phyloP scores from a whole-genome alignment of 2,888 invertebrate species.

The Cephonodes hylas region DNA sequence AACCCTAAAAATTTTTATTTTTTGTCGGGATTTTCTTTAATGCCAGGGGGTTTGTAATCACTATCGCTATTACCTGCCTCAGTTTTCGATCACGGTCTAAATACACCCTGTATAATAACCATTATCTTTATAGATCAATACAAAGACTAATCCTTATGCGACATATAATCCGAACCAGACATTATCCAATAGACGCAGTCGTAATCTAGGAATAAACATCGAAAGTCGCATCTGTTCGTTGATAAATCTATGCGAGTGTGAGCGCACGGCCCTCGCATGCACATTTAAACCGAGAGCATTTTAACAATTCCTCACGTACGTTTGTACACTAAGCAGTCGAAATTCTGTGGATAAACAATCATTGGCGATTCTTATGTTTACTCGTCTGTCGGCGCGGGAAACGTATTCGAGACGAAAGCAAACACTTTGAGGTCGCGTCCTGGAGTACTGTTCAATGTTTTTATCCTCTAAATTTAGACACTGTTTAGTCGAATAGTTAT shows the following conservation, averaged over 20 bases:
- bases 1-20: too few species aligned
- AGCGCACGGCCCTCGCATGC: background rate
- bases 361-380: constrained; percentile 30
- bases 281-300: background rate
- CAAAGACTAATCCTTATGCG: too few species aligned
- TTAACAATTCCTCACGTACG: background rate
- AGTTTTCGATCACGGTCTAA: too few species aligned
- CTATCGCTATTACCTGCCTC: too few species aligned
- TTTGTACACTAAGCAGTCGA: constrained; percentile 4
- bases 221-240: background rate
- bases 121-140: too few species aligned
- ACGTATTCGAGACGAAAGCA: constrained; percentile 36
- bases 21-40: too few species aligned
- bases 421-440: constrained; percentile 41
- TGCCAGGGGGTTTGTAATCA: too few species aligned
- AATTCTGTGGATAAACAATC: constrained; percentile 13
- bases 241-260: background rate
- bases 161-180: too few species aligned
- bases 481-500: constrained; percentile 51
- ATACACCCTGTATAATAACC: too few species aligned
- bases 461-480: constrained; percentile 39
- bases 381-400: constrained; percentile 38
- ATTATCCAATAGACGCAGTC: too few species aligned
- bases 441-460: constrained; percentile 42
- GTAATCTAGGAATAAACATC: too few species aligned